Evolutionary conservation across 2,888 invertebrate species (phyloP).

Genomic region (Dexiosoma caninum): DNA sequence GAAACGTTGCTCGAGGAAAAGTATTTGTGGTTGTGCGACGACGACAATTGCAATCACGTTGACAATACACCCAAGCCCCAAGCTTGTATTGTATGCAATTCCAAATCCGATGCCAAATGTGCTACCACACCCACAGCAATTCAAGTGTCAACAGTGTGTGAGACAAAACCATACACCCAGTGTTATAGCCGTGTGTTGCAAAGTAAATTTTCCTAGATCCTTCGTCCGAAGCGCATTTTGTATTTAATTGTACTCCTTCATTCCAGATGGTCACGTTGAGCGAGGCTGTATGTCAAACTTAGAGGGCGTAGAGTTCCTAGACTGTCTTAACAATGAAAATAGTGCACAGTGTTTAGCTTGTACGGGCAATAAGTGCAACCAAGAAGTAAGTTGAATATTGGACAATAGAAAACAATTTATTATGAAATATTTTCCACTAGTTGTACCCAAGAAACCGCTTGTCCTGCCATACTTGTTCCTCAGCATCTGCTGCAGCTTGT

Average conservation of each 20-base stretch:
- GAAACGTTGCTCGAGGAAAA: conserved; percentile 63
- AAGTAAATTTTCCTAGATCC: conserved; percentile 44
- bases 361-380: conserved; percentile 68
- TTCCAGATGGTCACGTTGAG: conserved; percentile 71
- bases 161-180: conserved; percentile 65
- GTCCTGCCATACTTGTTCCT: conserved; percentile 70
- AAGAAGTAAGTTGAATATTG: conserved; percentile 62
- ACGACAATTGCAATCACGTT: conserved; percentile 70
- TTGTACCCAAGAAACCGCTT: conserved; percentile 71
- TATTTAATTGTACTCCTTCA: not conserved
- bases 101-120: conserved; percentile 68
- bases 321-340: conserved; percentile 66
- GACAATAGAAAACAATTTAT: not conserved
- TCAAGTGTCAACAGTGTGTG: conserved; percentile 63
- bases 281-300: conserved; percentile 71
- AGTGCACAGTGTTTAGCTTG: conserved; percentile 68
- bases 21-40: conserved; percentile 70
- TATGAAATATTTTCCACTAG: conserved; percentile 58
- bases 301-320: conserved; percentile 67
- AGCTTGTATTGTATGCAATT: conserved; percentile 69
- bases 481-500: conserved; percentile 64
- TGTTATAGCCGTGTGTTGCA: conserved; percentile 70
- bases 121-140: conserved; percentile 66
- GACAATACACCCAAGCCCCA: conserved; percentile 66
- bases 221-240: not conserved